These are phyloP conservation scores for Drosophila bocqueti DNA, from an alignment of 1,140 invertebrate species.

Conservation along the genomic window DNA sequence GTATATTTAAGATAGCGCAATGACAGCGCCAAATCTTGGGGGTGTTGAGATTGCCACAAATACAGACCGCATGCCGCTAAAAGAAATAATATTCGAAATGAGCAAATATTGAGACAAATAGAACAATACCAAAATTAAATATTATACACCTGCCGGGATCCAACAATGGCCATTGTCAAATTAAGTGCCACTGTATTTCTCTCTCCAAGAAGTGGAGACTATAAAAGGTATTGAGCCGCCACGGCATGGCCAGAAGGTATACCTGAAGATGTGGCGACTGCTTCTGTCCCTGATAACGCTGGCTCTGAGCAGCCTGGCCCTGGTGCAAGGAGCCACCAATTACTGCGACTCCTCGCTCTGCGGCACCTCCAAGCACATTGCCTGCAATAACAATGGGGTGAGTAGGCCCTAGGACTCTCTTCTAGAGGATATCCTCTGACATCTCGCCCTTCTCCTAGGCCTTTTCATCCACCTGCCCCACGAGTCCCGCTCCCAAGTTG, in stretches of 20 bases:
- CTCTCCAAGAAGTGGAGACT: conserved; percentile 8
- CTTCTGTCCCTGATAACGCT: conserved; percentile 16
- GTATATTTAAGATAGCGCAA: background rate
- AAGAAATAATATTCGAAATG: background rate
- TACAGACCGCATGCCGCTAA: background rate
- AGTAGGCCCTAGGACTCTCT: background rate
- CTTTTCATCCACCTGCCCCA: conserved; percentile 46
- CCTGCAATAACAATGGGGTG: conserved; percentile 59
- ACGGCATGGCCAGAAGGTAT: background rate
- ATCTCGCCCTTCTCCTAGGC: background rate
- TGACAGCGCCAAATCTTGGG: background rate
- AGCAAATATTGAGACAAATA: conserved; percentile 35
- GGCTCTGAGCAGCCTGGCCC: background rate
- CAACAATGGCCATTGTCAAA: conserved; percentile 20
- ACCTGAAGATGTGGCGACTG: conserved; percentile 32
- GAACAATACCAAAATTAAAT: conserved; percentile 18
- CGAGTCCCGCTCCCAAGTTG: conserved; percentile 20
- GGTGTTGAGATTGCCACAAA: background rate
- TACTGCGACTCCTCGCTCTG: conserved; percentile 40
- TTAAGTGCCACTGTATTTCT: background rate
- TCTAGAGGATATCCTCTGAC: background rate
- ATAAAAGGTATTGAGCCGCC: conserved; percentile 8
- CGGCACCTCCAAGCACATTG: conserved; percentile 39
- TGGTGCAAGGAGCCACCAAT: conserved; percentile 22
- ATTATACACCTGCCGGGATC: background rate